A percentile compares a stretch with the other conserved stretches of the same genome.
Evolutionary conservation across 2,888 invertebrate species (phyloP).

Genomic region (Agelastica alni): DNA sequence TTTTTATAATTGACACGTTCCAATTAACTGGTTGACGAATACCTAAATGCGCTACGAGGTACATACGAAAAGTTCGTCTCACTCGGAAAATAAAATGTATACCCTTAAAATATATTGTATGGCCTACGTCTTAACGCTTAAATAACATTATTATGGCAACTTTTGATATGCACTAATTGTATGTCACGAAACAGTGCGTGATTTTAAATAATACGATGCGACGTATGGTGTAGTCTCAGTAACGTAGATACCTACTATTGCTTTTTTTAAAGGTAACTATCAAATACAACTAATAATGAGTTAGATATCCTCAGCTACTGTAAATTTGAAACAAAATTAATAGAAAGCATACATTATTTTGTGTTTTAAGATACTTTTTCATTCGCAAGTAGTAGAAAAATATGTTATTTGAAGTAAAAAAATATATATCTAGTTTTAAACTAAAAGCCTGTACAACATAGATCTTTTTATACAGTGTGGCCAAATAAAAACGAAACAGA

Average conservation of each 20-base stretch:
- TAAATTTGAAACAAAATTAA: neutral
- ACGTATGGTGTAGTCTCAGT: conserved; percentile 31
- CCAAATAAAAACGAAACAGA: no score
- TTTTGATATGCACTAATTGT: conserved; percentile 31
- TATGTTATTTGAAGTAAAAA: neutral
- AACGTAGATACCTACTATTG: conserved; percentile 36
- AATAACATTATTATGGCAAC: conserved; percentile 30
- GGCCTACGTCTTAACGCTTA: conserved; percentile 26
- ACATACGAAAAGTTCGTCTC: neutral
- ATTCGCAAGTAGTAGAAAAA: conserved; percentile 1
- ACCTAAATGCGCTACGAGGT: no score
- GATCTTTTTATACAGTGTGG: no score
- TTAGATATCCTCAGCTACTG: neutral
- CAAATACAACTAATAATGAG: neutral
- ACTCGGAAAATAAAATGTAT: conserved; percentile 4
- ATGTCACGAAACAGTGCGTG: conserved; percentile 7
- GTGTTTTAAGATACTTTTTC: conserved; percentile 5
- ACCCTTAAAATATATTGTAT: conserved; percentile 21
- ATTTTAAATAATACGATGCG: conserved; percentile 2
- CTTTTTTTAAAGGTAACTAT: conserved; percentile 27
- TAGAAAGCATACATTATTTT: neutral
- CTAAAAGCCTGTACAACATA: no score
- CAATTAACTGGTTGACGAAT: no score
- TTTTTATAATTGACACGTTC: no score
- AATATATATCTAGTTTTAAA: neutral